Conservation (phyloP, 2,797 vertebrate species). For the Urocyon cinereoargenteus region DNA sequence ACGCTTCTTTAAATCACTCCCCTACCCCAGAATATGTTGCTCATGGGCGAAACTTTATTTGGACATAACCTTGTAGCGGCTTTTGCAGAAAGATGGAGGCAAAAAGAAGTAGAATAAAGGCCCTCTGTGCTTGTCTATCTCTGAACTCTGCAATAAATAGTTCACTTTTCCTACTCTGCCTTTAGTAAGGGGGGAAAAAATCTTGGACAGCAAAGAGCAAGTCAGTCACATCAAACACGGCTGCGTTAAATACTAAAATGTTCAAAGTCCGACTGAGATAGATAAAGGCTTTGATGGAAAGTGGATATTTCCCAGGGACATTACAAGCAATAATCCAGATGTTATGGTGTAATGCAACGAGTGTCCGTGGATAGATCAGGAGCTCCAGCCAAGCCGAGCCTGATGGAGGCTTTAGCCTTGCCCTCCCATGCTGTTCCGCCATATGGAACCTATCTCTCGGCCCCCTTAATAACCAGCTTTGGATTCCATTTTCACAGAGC, state of each 20-base stretch:
- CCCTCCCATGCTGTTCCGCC: conserved; percentile 98
- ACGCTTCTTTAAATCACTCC: neutral
- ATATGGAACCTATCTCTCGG: conserved; percentile 99
- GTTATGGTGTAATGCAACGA: conserved; percentile 97
- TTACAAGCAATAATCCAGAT: conserved; percentile 99
- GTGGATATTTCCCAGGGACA: conserved; percentile 98
- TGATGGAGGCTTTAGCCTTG: conserved; percentile 92
- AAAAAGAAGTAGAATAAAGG: conserved; percentile 65
- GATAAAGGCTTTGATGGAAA: conserved; percentile 97
- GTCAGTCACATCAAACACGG: conserved; percentile 89
- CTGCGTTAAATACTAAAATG: conserved; percentile 88
- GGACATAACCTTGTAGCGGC: conserved; percentile 39
- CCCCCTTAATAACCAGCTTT: conserved; percentile 98
- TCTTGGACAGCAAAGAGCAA: conserved; percentile 81
- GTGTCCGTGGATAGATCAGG: conserved; percentile 95
- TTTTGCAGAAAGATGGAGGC: conserved; percentile 78
- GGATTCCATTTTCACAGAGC: conserved; percentile 96
- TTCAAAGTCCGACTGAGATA: conserved; percentile 92
- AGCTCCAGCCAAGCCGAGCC: conserved; percentile 95
- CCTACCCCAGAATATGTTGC: neutral
- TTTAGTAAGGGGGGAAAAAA: conserved; percentile 33
- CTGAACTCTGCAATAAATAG: conserved; percentile 77
- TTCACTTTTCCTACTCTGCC: conserved; percentile 72
- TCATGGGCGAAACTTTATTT: conserved; percentile 57
- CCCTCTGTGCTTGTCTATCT: neutral